Percentiles rank a stretch among this genome's conserved stretches.
These are phyloP conservation scores for Labeo rohita DNA, from an alignment of 2,113 vertebrate species.

Conservation along the genomic window DNA sequence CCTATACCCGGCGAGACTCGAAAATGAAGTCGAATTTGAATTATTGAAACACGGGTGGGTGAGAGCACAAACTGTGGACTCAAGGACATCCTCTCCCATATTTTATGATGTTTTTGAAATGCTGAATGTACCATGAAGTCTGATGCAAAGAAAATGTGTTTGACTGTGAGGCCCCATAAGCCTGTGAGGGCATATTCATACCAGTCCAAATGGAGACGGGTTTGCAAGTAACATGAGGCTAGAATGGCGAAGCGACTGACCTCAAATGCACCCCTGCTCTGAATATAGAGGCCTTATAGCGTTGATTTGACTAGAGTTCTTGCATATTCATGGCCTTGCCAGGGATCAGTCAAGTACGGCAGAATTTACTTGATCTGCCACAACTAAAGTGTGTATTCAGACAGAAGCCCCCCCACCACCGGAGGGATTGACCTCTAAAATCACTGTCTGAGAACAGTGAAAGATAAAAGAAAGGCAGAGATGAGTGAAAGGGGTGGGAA, in stretches of 20 bases:
- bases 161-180: slow-evolving; percentile 11
- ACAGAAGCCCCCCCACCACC: slow-evolving; percentile 63
- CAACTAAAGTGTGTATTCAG: slow-evolving; percentile 63
- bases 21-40: slow-evolving; percentile 51
- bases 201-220: background rate
- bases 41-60: slow-evolving; percentile 37
- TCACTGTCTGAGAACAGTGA: slow-evolving; percentile 52
- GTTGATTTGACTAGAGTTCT: slow-evolving; percentile 49
- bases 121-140: slow-evolving; percentile 17
- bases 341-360: slow-evolving; percentile 65
- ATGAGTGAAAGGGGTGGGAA: slow-evolving; percentile 44
- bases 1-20: slow-evolving; percentile 31
- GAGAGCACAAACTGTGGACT: slow-evolving; percentile 26
- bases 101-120: slow-evolving; percentile 46
- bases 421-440: slow-evolving; percentile 72
- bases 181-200: slow-evolving; percentile 11
- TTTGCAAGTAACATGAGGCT: slow-evolving; percentile 37
- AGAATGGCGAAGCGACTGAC: slow-evolving; percentile 55
- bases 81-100: slow-evolving; percentile 32
- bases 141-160: slow-evolving; percentile 39
- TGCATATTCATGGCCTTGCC: slow-evolving; percentile 65
- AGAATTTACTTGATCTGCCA: slow-evolving; percentile 71
- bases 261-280: slow-evolving; percentile 48
- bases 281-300: slow-evolving; percentile 61
- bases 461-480: slow-evolving; percentile 72